Evolutionary conservation across 2,888 invertebrate species (phyloP).

Genomic region (Callinectes sapidus): DNA sequence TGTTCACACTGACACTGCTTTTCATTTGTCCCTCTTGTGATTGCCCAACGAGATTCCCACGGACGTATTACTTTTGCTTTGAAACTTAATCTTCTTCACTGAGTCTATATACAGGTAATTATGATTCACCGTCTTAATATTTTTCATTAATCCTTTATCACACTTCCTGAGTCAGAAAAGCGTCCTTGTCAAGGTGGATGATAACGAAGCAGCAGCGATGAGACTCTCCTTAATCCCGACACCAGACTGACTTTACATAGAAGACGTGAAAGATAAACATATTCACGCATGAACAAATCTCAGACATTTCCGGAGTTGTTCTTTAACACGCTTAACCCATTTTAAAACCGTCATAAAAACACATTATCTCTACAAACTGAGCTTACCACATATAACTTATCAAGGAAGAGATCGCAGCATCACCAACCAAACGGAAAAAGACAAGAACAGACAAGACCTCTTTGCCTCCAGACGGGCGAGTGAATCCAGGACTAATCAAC

Average conservation of each 20-base stretch:
- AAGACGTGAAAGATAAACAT: background rate
- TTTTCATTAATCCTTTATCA: conserved; percentile 19
- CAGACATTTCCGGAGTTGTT: background rate
- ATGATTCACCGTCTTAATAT: background rate
- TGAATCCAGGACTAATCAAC: background rate
- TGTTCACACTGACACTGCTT: background rate
- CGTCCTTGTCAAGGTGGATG: background rate
- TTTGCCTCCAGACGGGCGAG: background rate
- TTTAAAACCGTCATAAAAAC: background rate
- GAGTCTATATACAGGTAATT: background rate
- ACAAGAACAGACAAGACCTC: background rate
- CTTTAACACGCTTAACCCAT: background rate
- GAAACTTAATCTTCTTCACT: background rate
- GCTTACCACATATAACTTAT: background rate
- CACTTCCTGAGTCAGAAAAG: background rate
- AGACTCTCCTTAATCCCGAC: background rate
- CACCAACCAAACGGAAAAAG: background rate
- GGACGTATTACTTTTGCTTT: background rate
- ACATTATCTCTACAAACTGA: background rate
- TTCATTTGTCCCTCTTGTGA: background rate
- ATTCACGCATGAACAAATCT: background rate
- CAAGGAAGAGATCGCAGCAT: background rate
- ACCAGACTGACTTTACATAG: background rate
- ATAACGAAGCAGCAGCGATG: background rate
- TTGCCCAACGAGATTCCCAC: background rate